phyloP scores from a whole-genome alignment of 1,140 invertebrate genomes.

The Drosophila elegans region DNA sequence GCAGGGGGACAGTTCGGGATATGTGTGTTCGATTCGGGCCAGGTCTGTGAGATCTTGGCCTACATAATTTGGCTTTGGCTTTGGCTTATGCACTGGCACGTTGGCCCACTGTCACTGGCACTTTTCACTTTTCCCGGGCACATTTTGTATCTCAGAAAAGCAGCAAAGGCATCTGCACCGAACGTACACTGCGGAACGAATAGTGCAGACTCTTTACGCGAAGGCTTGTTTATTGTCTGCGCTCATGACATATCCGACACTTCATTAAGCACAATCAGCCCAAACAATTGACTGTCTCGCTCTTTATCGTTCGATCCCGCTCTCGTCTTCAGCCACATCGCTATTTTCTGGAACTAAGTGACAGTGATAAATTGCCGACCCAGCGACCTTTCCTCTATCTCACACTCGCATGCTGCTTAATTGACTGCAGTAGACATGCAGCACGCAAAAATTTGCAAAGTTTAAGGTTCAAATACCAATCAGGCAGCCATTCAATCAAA shows the following conservation, averaged over 20 bases:
- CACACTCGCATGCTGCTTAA: conserved; percentile 23
- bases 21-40: conserved; percentile 57
- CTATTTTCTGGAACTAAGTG: conserved; percentile 34
- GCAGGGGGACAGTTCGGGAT: conserved; percentile 22
- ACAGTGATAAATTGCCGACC: conserved; percentile 65
- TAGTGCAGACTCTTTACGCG: not conserved
- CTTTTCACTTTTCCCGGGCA: conserved; percentile 1
- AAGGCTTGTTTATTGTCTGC: conserved; percentile 27
- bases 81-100: conserved; percentile 1
- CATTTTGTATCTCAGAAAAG: conserved; percentile 4
- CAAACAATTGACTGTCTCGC: conserved; percentile 53
- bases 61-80: conserved; percentile 36
- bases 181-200: conserved; percentile 6
- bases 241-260: conserved; percentile 42
- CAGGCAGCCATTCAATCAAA: conserved; percentile 31
- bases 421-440: conserved; percentile 39
- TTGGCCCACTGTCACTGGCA: conserved; percentile 18
- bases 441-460: conserved; percentile 45
- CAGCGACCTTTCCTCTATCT: conserved; percentile 14
- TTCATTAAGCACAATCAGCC: conserved; percentile 75
- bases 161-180: conserved; percentile 20
- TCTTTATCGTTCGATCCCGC: conserved; percentile 17
- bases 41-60: conserved; percentile 1
- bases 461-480: conserved; percentile 52
- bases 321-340: conserved; percentile 7